A percentile compares a stretch with the other conserved stretches of the same genome.
Evolutionary conservation across 2,888 invertebrate species (phyloP).

Genomic region (Meganola albula): DNA sequence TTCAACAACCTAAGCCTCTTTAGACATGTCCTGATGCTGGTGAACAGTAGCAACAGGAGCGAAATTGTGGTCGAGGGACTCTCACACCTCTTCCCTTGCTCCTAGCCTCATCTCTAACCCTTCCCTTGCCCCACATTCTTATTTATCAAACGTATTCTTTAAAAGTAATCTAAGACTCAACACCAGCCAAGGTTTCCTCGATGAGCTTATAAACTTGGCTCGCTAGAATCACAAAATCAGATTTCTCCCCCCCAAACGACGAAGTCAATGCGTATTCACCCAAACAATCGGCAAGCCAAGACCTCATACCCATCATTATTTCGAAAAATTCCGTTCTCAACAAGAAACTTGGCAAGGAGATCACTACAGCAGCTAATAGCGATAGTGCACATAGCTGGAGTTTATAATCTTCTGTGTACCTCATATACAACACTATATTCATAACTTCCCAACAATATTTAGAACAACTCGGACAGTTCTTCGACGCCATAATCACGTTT

Average conservation of each 20-base stretch:
- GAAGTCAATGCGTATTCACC: constrained; percentile 70
- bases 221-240: constrained; percentile 81
- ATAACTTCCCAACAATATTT: constrained; percentile 84
- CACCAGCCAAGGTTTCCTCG: constrained; percentile 55
- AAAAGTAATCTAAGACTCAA: neutral
- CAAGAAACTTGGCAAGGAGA: constrained; percentile 78
- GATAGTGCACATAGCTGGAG: constrained; percentile 82
- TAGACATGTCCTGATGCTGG: too few species aligned
- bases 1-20: too few species aligned
- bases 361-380: constrained; percentile 80
- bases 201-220: constrained; percentile 78
- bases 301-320: constrained; percentile 79
- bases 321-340: constrained; percentile 79
- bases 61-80: too few species aligned
- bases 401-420: constrained; percentile 81
- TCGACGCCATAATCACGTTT: constrained; percentile 80
- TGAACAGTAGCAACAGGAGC: too few species aligned
- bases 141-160: too few species aligned
- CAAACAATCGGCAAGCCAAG: constrained; percentile 81
- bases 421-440: constrained; percentile 80
- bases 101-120: too few species aligned
- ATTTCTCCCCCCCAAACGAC: constrained; percentile 76
- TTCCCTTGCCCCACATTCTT: too few species aligned
- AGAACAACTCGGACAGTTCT: constrained; percentile 80
- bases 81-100: too few species aligned